Evolutionary conservation across 2,113 vertebrate species (phyloP).

Genomic region (Prionailurus bengalensis): DNA sequence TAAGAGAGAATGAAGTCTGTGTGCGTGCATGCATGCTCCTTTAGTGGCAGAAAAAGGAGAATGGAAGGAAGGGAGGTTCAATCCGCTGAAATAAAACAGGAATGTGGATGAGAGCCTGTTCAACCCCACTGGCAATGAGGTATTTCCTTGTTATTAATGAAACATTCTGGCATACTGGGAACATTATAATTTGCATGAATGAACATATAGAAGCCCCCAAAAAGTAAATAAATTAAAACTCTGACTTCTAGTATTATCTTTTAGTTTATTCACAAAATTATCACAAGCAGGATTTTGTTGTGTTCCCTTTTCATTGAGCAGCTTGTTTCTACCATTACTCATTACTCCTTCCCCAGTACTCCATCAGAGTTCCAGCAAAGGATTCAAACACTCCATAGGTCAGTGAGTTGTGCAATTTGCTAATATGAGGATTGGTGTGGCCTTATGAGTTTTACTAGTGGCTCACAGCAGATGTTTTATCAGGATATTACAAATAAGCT

Average conservation of each 20-base stretch:
- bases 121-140: constrained; percentile 33
- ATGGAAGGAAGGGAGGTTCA: constrained; percentile 39
- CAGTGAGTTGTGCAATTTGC: not conserved
- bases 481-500: constrained; percentile 31
- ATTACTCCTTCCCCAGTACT: not conserved
- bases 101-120: constrained; percentile 42
- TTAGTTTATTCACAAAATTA: not conserved
- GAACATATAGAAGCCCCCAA: not conserved
- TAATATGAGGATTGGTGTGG: not conserved
- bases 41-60: not conserved
- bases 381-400: not conserved
- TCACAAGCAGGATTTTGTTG: not conserved
- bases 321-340: not conserved
- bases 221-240: not conserved
- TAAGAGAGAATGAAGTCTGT: constrained; percentile 22
- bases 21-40: not conserved
- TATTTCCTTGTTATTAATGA: constrained; percentile 57
- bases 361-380: not conserved
- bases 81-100: constrained; percentile 38
- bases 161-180: constrained; percentile 26
- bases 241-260: not conserved
- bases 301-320: not conserved
- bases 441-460: constrained; percentile 19
- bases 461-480: not conserved
- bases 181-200: not conserved